Base-by-base conservation (phyloP, 1,140 invertebrate species). In the Caenorhabditis inopinata region DNA sequence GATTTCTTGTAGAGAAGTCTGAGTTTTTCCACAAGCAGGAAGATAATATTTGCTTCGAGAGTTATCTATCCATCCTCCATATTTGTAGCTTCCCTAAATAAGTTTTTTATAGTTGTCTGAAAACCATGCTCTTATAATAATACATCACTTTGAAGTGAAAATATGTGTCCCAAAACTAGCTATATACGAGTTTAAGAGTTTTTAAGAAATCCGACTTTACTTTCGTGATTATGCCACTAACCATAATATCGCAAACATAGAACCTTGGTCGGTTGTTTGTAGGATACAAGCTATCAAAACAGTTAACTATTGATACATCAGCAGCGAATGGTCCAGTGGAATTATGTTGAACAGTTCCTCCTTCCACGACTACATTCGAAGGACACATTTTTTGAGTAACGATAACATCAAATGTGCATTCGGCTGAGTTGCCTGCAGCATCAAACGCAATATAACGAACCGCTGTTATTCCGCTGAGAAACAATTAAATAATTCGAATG, bases 231-330 rank as follows among this genome's bases (percentile, higher is more conserved):
- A 9, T 38, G n/a, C 25, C 9, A 68, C 29, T 21, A 21, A 68
- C 58, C 58, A 68, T 68, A 38, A 68, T 68, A 38, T 68, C 58
- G 16, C 58, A 68, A 68, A 68, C 58, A 68, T 68, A 68, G n/a
- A 68, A 68, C 16, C 16, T 42, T 23, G 58, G 58, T 21, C 58
- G 58, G 12, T 21, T 68, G 1, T 68, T 32, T 9, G 27, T n/a
- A 21, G 58, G 58, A 68, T 68, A 68, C 2, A 68, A 16, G 23
- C 23, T 38, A 38, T 68, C 58, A 42, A 38, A 7, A 68, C 58
- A 68, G 12, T 68, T 12, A 1, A 68, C 58, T 11, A n/a, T 21
- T 11, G 16, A 29, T 2, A 42, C 58, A 38, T 38, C 38, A 14
- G 29, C 11, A 21, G 58, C n/a, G n/a, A 38, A 68, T 21, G 58